Evolutionary conservation across 2,113 vertebrate genomes (phyloP).

Genomic region (Brachirus orientalis): DNA sequence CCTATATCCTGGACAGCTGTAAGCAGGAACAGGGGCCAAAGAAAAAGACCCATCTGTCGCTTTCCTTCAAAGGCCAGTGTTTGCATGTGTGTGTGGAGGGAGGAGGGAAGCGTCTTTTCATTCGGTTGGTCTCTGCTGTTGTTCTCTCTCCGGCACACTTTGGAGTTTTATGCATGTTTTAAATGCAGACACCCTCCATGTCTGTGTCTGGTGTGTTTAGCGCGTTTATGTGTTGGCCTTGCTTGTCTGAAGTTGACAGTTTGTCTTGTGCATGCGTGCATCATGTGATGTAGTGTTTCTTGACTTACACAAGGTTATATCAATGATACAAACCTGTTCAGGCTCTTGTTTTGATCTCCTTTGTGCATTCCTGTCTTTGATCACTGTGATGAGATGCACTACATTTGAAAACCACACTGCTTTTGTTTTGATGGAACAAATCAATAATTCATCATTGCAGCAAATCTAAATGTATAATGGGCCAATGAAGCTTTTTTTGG

Average conservation of each 20-base stretch:
- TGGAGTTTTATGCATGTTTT: slow-evolving; percentile 54
- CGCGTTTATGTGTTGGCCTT: background rate
- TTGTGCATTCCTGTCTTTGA: slow-evolving; percentile 30
- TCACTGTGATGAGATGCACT: slow-evolving; percentile 15
- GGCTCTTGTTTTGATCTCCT: slow-evolving; percentile 2
- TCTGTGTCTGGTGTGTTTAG: slow-evolving; percentile 52
- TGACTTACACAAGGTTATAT: background rate
- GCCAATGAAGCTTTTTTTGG: background rate
- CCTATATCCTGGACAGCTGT: slow-evolving; percentile 78
- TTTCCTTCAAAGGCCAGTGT: slow-evolving; percentile 74
- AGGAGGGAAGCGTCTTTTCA: slow-evolving; percentile 63
- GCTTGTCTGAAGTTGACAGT: slow-evolving; percentile 28
- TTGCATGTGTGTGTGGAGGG: slow-evolving; percentile 44
- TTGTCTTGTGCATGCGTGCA: background rate
- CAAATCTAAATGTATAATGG: background rate
- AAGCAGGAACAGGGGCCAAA: slow-evolving; percentile 68
- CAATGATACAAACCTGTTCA: slow-evolving; percentile 4
- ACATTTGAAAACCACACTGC: slow-evolving; percentile 3
- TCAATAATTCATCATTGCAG: slow-evolving; percentile 30
- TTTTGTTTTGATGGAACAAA: slow-evolving; percentile 7
- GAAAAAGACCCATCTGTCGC: slow-evolving; percentile 82
- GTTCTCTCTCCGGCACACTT: slow-evolving; percentile 71
- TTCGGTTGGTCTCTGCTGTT: slow-evolving; percentile 63
- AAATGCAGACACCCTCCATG: slow-evolving; percentile 58
- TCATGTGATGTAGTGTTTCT: slow-evolving; percentile 7